Conservation (phyloP, 2,797 vertebrate species). For the Lutjanus argentimaculatus region DNA sequence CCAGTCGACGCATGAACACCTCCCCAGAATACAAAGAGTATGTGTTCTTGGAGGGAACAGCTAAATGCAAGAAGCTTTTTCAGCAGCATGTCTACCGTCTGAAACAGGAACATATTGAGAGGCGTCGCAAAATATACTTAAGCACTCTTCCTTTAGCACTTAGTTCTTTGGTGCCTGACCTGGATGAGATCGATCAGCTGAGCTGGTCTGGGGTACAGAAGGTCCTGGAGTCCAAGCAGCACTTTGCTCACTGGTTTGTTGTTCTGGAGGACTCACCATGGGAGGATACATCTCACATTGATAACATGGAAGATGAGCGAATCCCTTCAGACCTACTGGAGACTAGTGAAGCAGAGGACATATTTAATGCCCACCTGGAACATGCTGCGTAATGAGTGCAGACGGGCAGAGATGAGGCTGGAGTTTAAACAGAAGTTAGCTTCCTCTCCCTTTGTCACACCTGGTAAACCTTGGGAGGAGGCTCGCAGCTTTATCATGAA, state of each 20-base stretch:
- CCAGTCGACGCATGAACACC: slow-evolving; percentile 91
- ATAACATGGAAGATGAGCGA: slow-evolving; percentile 92
- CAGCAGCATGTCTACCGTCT: slow-evolving; percentile 94
- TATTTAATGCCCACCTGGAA: slow-evolving; percentile 92
- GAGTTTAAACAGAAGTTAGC: slow-evolving; percentile 94
- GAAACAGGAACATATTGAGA: slow-evolving; percentile 96
- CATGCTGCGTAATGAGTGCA: slow-evolving; percentile 92
- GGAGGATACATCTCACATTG: slow-evolving; percentile 93
- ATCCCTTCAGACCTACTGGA: slow-evolving; percentile 97
- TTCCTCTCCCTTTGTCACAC: slow-evolving; percentile 93
- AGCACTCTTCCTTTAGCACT: slow-evolving; percentile 92
- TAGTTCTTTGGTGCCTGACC: slow-evolving; percentile 91
- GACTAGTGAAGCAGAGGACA: slow-evolving; percentile 88
- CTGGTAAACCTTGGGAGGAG: slow-evolving; percentile 98
- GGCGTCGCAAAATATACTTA: slow-evolving; percentile 90
- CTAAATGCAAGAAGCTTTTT: slow-evolving; percentile 97
- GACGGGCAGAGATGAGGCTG: slow-evolving; percentile 91
- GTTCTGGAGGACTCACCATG: slow-evolving; percentile 96
- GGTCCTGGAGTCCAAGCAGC: slow-evolving; percentile 93
- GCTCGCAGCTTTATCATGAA: slow-evolving; percentile 99
- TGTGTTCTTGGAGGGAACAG: slow-evolving; percentile 95
- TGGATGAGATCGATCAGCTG: slow-evolving; percentile 95
- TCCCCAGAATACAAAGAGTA: slow-evolving; percentile 95
- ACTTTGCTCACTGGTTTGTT: slow-evolving; percentile 95
- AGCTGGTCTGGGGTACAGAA: slow-evolving; percentile 93